Evolutionary conservation across 2,797 vertebrate species (phyloP).

Genomic region (Arremon aurantiirostris): DNA sequence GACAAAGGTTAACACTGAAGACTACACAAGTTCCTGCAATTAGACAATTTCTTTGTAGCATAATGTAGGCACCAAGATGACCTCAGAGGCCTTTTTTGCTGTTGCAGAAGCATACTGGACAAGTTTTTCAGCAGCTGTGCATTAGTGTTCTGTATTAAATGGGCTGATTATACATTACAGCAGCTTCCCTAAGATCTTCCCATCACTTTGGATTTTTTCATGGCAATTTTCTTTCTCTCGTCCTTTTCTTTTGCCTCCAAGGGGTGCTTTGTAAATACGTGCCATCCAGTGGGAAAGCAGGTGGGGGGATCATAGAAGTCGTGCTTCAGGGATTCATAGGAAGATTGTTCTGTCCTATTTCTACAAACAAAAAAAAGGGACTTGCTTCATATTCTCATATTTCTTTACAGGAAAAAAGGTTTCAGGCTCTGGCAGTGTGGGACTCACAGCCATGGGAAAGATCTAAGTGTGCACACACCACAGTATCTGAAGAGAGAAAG

Average conservation of each 20-base stretch:
- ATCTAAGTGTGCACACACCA: background rate
- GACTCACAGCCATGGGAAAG: background rate
- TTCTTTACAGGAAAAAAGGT: background rate
- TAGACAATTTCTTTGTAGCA: constrained; percentile 39
- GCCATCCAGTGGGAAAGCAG: constrained; percentile 7
- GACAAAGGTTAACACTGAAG: constrained; percentile 25
- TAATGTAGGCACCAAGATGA: constrained; percentile 23
- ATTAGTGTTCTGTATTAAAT: constrained; percentile 24
- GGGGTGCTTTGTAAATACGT: background rate
- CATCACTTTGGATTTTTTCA: constrained; percentile 39
- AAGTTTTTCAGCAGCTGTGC: constrained; percentile 60
- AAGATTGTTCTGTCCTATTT: background rate
- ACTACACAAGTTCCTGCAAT: constrained; percentile 52
- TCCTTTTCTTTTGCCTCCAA: constrained; percentile 3
- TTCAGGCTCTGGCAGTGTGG: background rate
- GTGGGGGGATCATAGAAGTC: background rate
- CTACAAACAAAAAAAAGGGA: accelerated
- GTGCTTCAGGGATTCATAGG: background rate
- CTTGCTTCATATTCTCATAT: background rate
- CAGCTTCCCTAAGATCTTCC: constrained; percentile 12
- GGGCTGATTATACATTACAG: constrained; percentile 53
- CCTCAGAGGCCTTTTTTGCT: constrained; percentile 35
- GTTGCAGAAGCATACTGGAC: constrained; percentile 35
- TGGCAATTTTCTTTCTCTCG: background rate
- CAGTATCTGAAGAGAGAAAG: background rate